These are phyloP conservation scores for Charanyca ferruginea DNA, from an alignment of 2,888 invertebrate genomes.

Conservation along the genomic window DNA sequence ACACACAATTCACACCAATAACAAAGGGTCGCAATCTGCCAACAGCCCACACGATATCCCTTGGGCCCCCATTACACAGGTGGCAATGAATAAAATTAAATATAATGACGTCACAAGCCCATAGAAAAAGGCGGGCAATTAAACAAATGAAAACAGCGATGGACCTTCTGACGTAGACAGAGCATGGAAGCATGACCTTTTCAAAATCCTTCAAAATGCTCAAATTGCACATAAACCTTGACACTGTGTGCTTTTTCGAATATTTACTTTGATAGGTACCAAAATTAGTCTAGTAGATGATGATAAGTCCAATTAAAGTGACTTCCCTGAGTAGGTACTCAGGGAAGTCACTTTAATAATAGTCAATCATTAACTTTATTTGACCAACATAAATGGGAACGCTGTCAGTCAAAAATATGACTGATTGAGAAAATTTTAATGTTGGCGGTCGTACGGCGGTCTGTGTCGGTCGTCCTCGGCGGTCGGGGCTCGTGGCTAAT, in stretches of 20 bases:
- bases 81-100: conserved; percentile 51
- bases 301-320: too few species aligned
- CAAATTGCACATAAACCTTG: background rate
- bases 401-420: too few species aligned
- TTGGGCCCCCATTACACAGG: conserved; percentile 33
- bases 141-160: conserved; percentile 25
- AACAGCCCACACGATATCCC: conserved; percentile 5
- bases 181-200: background rate
- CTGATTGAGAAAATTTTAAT: too few species aligned
- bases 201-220: background rate
- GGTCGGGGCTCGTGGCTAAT: too few species aligned
- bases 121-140: conserved; percentile 23
- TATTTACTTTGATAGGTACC: too few species aligned
- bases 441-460: too few species aligned
- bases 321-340: too few species aligned
- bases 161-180: background rate
- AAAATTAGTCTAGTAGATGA: too few species aligned
- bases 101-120: conserved; percentile 35
- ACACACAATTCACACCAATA: conserved; percentile 36
- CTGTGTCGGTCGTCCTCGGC: too few species aligned
- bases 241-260: background rate
- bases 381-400: too few species aligned
- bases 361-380: too few species aligned
- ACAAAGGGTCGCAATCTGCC: conserved; percentile 8
- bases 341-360: too few species aligned